Evolutionary conservation across 2,113 vertebrate species (phyloP).

Genomic region (Tragulus kanchil): DNA sequence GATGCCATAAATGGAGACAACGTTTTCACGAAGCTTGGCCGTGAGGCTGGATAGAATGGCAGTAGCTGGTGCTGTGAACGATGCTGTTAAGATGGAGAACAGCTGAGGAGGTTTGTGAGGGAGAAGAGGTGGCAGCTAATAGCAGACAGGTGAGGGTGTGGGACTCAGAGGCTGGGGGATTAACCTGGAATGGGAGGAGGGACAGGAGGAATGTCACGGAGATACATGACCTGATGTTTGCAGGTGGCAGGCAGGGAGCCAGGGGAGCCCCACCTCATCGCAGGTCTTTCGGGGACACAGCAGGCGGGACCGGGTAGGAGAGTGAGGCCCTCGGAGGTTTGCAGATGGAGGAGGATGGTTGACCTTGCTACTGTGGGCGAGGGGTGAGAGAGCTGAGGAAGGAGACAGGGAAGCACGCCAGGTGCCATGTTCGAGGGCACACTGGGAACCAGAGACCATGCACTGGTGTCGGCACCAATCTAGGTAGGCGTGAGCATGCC

Average conservation of each 20-base stretch:
- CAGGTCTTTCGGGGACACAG: constrained; percentile 9
- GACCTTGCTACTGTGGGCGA: background rate
- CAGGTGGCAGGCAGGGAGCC: background rate
- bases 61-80: background rate
- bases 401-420: background rate
- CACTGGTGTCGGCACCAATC: background rate
- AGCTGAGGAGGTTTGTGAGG: background rate
- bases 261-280: background rate
- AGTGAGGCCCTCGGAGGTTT: constrained; percentile 14
- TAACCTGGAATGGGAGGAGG: background rate
- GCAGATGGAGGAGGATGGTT: background rate
- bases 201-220: background rate
- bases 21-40: background rate
- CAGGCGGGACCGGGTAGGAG: background rate
- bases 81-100: background rate
- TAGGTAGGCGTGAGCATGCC: background rate
- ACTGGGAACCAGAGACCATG: background rate
- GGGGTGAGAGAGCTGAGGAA: background rate
- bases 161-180: background rate
- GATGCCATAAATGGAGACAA: background rate
- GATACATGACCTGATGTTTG: background rate
- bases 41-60: background rate
- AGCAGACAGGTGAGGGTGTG: background rate
- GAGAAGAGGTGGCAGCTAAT: background rate
- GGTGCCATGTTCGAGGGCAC: background rate